Percentiles rank a stretch among this genome's conserved stretches.
Conservation (phyloP, 2,888 invertebrate species). For the Ophonus ardosiacus region DNA sequence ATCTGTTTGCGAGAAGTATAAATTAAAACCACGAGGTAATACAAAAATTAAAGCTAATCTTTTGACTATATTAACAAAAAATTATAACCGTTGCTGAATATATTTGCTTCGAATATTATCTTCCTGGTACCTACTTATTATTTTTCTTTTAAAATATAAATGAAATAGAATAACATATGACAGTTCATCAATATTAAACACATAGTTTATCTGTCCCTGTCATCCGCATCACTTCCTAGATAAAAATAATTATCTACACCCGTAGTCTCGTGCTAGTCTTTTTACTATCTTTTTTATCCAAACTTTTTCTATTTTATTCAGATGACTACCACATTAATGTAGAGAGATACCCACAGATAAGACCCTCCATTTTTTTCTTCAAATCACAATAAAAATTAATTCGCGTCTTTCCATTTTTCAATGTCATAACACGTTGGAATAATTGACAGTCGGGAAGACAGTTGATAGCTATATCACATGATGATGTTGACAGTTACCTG, state of each 20-base stretch:
- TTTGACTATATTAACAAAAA: no score
- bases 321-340: constrained; percentile 51
- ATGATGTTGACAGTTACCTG: constrained; percentile 44
- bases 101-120: no score
- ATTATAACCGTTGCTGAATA: no score
- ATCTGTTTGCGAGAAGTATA: no score
- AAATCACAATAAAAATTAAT: constrained; percentile 39
- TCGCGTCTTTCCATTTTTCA: constrained; percentile 41
- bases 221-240: constrained; percentile 1
- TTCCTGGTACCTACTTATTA: no score
- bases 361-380: constrained; percentile 39
- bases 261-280: not conserved
- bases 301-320: constrained; percentile 13
- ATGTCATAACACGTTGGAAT: constrained; percentile 34
- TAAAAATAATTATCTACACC: constrained; percentile 23
- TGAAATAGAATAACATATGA: not conserved
- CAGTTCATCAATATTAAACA: not conserved
- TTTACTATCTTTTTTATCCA: constrained; percentile 8
- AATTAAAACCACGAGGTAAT: no score
- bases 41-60: no score
- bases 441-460: constrained; percentile 52
- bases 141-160: no score
- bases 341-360: constrained; percentile 42
- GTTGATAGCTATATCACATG: constrained; percentile 55
- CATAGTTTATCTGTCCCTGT: not conserved